Evolutionary conservation across 2,113 vertebrate genomes (phyloP), one percentile per base, ranked within the genome.

Genomic region (Sinocyclocheilus anshuiensis): DNA sequence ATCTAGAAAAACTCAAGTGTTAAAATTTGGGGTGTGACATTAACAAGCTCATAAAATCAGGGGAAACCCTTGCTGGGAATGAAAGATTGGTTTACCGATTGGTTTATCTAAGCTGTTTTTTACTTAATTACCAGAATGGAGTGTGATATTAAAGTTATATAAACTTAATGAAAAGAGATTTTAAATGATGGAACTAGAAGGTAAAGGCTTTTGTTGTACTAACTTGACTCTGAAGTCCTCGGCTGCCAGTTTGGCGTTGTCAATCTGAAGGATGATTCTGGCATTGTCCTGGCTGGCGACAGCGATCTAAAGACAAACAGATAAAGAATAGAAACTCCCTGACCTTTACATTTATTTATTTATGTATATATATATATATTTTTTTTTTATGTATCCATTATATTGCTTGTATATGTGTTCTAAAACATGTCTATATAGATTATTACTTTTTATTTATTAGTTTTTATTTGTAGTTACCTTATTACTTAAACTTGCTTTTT

Each of bases 171-270:
- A 39, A 39, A 72, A 39, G 69, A 39, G 9, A 3, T 71, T 71
- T 39, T 39, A 39, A 36, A 71, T 33, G 8, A 72, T 8, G 1
- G 2, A 42, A n/a, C 22, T 8, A 24, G 7, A 55, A 1, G 76
- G 48, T 77, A 3, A n/a, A 72, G 12, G 67, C 29, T 69, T 86
- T 86, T 48, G 8, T 42, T 42, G 15, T 65, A 92, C 96, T 95
- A 87, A 97, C 97, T 97, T 97, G 89, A 96, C 22, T 89, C 90
- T 94, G 94, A 97, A 97, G 93, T 97, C 97, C 48, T 97, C 96
- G 6, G 94, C 94, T 8, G 97, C 96, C 90, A 97, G 85, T 57
- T 94, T 94, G 88, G 96, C 95, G 1, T 97, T 97, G 89, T 97
- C 96, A 1, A 96, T 94, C 91, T 96, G 95, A 84, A 97, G 85